phyloP scores from a whole-genome alignment of 2,888 invertebrate species.

The Melieria crassipennis region DNA sequence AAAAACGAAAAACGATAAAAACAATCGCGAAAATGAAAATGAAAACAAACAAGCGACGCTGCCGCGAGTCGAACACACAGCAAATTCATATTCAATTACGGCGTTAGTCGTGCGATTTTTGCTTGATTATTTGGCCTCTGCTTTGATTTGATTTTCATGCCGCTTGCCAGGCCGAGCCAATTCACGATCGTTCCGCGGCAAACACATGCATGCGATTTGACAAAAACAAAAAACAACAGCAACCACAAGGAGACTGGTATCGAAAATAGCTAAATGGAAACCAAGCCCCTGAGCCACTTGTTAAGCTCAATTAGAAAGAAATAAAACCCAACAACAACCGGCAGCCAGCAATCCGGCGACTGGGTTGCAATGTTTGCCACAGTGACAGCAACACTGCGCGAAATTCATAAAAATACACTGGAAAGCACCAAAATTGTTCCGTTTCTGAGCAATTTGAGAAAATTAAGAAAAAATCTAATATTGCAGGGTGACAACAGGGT shows the following conservation, averaged over 20 bases:
- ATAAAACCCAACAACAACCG: too few relatives aligned
- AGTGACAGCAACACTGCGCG: too few relatives aligned
- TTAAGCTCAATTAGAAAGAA: conserved; percentile 40
- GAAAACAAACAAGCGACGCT: conserved; percentile 13
- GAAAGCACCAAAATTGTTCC: too few relatives aligned
- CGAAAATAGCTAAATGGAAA: conserved; percentile 37
- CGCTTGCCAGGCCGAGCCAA: too few relatives aligned
- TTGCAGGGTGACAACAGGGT: too few relatives aligned
- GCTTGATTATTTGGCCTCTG: not conserved
- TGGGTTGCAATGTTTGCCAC: too few relatives aligned
- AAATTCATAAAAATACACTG: too few relatives aligned
- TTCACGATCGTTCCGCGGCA: too few relatives aligned
- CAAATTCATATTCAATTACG: not conserved
- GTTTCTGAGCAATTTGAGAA: too few relatives aligned
- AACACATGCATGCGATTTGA: not conserved
- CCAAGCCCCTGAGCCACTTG: conserved; percentile 59
- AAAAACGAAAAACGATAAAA: conserved; percentile 13
- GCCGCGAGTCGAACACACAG: not conserved
- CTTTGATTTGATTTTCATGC: too few relatives aligned
- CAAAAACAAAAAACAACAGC: not conserved
- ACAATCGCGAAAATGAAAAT: conserved; percentile 29
- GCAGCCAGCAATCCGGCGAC: too few relatives aligned
- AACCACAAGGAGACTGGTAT: not conserved
- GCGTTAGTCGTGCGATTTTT: not conserved
- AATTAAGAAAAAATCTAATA: too few relatives aligned